Conservation (phyloP, 2,888 invertebrate genomes). For the Drosophila demipolita region DNA sequence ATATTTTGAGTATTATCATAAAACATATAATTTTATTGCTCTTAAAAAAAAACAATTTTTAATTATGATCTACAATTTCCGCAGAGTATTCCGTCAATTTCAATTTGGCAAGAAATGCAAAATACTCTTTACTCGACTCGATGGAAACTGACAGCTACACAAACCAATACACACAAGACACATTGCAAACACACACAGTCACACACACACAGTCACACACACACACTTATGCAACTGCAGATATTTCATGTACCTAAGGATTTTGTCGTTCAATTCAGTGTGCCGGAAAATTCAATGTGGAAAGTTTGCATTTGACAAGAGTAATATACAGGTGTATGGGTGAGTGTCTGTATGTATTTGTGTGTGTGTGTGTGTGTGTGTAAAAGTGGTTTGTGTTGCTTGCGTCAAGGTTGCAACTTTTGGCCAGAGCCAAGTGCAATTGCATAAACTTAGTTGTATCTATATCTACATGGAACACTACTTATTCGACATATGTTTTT, state of each 20-base stretch:
- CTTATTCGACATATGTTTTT: slow-evolving; percentile 67
- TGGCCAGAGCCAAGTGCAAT: slow-evolving; percentile 56
- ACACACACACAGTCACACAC: slow-evolving; percentile 23
- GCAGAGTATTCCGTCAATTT: not conserved
- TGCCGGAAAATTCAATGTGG: slow-evolving; percentile 78
- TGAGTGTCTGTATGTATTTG: slow-evolving; percentile 9
- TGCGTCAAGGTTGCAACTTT: slow-evolving; percentile 66
- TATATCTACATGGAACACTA: slow-evolving; percentile 44
- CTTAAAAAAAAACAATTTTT: not conserved
- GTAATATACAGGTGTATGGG: slow-evolving; percentile 5
- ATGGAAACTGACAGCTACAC: slow-evolving; percentile 16
- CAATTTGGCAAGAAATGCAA: not conserved
- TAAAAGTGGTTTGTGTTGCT: not conserved
- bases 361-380: slow-evolving; percentile 5
- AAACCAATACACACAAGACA: not conserved
- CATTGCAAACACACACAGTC: not conserved
- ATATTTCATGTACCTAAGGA: slow-evolving; percentile 43
- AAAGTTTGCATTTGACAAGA: slow-evolving; percentile 68
- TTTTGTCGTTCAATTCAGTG: slow-evolving; percentile 66
- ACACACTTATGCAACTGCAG: slow-evolving; percentile 7
- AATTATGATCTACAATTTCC: not conserved
- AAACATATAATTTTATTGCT: not conserved
- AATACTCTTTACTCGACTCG: slow-evolving; percentile 10
- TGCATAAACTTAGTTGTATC: slow-evolving; percentile 57
- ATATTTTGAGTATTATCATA: not conserved